phyloP scores from a whole-genome alignment of 2,888 invertebrate genomes.

The Lepetodrilus schrolli region DNA sequence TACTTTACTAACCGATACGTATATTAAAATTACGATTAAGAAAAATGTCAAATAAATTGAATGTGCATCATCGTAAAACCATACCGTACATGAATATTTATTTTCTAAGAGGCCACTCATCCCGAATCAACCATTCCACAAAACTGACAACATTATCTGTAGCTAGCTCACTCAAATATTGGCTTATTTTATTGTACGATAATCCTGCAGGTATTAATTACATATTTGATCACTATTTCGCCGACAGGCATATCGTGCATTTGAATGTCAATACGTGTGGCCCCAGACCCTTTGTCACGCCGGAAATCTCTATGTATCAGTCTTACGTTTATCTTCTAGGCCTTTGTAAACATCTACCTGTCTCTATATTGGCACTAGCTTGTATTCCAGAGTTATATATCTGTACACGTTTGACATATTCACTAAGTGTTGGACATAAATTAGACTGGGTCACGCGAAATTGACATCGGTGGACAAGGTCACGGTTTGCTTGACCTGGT shows the following conservation, averaged over 20 bases:
- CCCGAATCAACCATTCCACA: too few relatives aligned
- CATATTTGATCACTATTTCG: neutral
- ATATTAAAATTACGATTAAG: too few relatives aligned
- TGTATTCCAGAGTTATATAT: neutral
- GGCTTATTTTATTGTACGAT: too few relatives aligned
- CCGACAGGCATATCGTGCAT: neutral
- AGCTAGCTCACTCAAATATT: too few relatives aligned
- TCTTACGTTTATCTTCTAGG: neutral
- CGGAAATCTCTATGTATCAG: neutral
- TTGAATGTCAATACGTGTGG: neutral
- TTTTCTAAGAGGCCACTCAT: too few relatives aligned
- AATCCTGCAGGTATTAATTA: neutral
- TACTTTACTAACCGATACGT: too few relatives aligned
- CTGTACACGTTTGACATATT: neutral
- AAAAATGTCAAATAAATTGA: too few relatives aligned
- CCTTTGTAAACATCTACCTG: neutral
- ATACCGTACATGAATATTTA: too few relatives aligned
- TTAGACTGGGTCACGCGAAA: neutral
- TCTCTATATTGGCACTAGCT: neutral
- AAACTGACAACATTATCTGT: too few relatives aligned
- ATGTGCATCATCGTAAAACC: too few relatives aligned
- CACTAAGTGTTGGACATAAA: neutral
- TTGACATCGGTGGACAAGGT: neutral
- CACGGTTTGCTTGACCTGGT: slow-evolving; percentile 2
- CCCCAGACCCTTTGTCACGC: neutral